Percentiles rank a stretch among this genome's conserved stretches.
These are phyloP conservation scores for Oppia nitens DNA, from an alignment of 1,140 invertebrate species.

Conservation along the genomic window DNA sequence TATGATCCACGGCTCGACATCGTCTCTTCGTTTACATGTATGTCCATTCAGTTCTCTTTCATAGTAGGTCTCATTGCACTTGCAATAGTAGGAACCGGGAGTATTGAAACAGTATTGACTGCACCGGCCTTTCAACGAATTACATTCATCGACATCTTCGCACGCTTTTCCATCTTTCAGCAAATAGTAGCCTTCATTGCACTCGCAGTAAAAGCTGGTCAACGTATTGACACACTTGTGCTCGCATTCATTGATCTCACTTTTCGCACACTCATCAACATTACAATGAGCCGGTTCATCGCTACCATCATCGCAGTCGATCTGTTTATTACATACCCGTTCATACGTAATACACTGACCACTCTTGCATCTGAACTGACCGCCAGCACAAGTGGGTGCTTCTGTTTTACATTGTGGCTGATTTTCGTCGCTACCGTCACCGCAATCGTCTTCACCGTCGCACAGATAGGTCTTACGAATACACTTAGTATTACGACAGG, in stretches of 20 bases:
- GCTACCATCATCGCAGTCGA: slow-evolving; percentile 75
- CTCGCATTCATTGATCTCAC: slow-evolving; percentile 81
- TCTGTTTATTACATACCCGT: slow-evolving; percentile 81
- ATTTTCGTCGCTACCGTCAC: slow-evolving; percentile 55
- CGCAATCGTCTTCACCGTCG: slow-evolving; percentile 80
- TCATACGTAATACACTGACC: slow-evolving; percentile 64
- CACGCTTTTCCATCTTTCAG: slow-evolving; percentile 32
- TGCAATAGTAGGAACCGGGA: slow-evolving; percentile 85
- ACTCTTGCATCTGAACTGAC: slow-evolving; percentile 56
- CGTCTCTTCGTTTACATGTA: slow-evolving; percentile 72
- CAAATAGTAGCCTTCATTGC: slow-evolving; percentile 75
- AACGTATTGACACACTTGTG: slow-evolving; percentile 86
- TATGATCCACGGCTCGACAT: slow-evolving; percentile 61
- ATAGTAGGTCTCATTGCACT: slow-evolving; percentile 85
- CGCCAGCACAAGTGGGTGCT: not conserved
- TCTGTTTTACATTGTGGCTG: slow-evolving; percentile 13
- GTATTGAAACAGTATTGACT: slow-evolving; percentile 91
- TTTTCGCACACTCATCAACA: slow-evolving; percentile 79
- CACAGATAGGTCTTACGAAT: slow-evolving; percentile 69
- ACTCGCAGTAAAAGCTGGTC: slow-evolving; percentile 83
- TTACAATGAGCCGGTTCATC: slow-evolving; percentile 89
- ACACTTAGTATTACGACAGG: slow-evolving; percentile 87
- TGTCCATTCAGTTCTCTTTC: slow-evolving; percentile 64
- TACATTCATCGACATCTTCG: slow-evolving; percentile 79
- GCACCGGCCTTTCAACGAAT: slow-evolving; percentile 71